Base-by-base conservation (phyloP, 2,797 vertebrate species). In the Limnodromus scolopaceus region DNA sequence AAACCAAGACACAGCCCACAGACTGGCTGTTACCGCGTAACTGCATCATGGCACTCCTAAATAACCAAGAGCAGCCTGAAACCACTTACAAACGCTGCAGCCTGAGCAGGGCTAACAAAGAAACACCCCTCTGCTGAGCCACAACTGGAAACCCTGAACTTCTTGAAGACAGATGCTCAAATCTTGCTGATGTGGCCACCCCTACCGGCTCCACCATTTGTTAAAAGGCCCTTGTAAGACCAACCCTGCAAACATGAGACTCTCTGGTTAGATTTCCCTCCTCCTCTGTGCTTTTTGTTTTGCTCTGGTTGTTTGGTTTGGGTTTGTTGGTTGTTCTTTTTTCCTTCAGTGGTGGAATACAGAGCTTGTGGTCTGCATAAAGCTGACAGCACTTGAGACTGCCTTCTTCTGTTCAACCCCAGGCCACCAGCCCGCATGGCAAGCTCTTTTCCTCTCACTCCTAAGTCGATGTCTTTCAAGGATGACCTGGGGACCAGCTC, bases 401-500 rank as follows among this genome's bases (percentile, higher is more conserved):
- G 92, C 79, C 66, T 78, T 65, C 86, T 79, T 30, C 80, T 46
- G 74, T 14, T 39, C 88, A 83, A 70, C 77, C 58, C 68, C 74
- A 66, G 70, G 82, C 88, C 85, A 78, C 22, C 54, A 20, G 89
- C 13, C 3, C 23, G 39, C 71, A 36, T 2, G 8, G 72, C 54
- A 24, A 92, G 66, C 57, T 79, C 22, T 85, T 49, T 72, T 53
- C 85, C 89, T 74, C 91, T 51, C 70, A 18, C 53, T 94, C 58
- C 0, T 22, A 76, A 94, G 46, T 66, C 34, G 55, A 72, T 38
- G 91, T 70, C 83, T 92, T 92, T 88, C 34, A 51, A 93, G 85
- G 74, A 43, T 81, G 87, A 84, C 85, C 94, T 16, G 63, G 85
- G 91, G 80, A 84, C 71, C 12, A 13, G 28, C 76, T 71, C 84